Base-by-base conservation (phyloP, 2,888 invertebrate species). In the Dicyrtoma fusca region DNA sequence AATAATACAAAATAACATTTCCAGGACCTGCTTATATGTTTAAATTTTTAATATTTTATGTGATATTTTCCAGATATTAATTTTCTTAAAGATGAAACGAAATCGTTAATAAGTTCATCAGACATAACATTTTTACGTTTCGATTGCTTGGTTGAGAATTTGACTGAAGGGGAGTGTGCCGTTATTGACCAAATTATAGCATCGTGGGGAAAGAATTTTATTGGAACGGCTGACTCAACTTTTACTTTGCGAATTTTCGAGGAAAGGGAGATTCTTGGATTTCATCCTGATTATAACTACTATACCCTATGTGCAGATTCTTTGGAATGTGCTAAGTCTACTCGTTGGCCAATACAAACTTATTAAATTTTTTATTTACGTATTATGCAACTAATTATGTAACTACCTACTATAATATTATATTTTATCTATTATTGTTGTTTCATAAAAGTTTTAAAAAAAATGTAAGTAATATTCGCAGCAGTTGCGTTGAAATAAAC, bases 191-290 rank as follows among this genome's bases (percentile, higher is more conserved):
- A 99, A 86, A 92, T 97, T 81, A 92, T 99, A 79, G 95, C 95
- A 84, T 91, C 97, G 0, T 90, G 91, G 84, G 91, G 95, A 82
- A 87, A 88, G 77, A 89, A 89, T 82, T 97, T 97, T 82, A 88
- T 96, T 49, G 98, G 98, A 11, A 95, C 95, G 0, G 89, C 91
- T 82, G 95, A 95, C 81, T 98, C 98, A 74, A 99, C 98, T 0
- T 98, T 97, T 84, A 91, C 97, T 0, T 97, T 92, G 83, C 88
- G 98, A 71, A 98, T 99, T 78, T 95, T 97, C 85, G 98, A 99
- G 83, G 98, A 99, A 82, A 87, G 98, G 26, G 97, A 98, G 85
- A 95, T 99, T 74, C 83, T 97, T 55, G 96, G 96, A 0, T 95
- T 95, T 83, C 87, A 88, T 6, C 86, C 88, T 53, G 85, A 88